Base-by-base conservation (phyloP, 2,888 invertebrate genomes). In the Lathronympha strigana region DNA sequence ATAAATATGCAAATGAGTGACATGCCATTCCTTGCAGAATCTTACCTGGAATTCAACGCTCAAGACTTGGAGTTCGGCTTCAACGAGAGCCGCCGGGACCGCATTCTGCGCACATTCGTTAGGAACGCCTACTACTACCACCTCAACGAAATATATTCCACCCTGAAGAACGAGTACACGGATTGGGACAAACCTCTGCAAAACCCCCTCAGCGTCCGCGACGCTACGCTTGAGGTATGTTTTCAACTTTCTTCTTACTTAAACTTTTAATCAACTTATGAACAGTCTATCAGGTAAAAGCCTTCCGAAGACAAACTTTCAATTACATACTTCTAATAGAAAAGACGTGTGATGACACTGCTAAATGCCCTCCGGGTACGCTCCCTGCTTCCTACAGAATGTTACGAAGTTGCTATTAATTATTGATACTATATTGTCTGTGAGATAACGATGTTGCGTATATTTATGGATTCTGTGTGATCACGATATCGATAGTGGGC, bases 81-180 rank as follows among this genome's bases (percentile, higher is more conserved):
- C 86, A 97, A 97, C 88, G 97, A 97, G 88, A 96, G 96, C 70
- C 93, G 96, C 67, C 93, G 97, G 69, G 97, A 97, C 88, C 94
- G 97, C 68, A 97, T 97, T 81, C 93, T 97, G 75, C 93, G 98
- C 90, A 98, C 98, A 54, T 96, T 97, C 87, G 98, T 98, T 69
- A 94, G 98, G 71, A 99, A 99, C 92, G 95, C 98, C 66, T 99
- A 97, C 90, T 96, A 96, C 82, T 99, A 96, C 90, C 98, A 99
- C 89, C 94, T 98, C 75, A 98, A 97, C 88, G 98, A 98, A 92
- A 97, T 97, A 80, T 97, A 97, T 87, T 97, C 98, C 60, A 98
- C 98, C 61, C 93, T 98, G 75, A 93, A 96, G 87, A 98, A 98
- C 86, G 98, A 98, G 87, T 99, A 99, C 89, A 98, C 98, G 67